A percentile compares a stretch with the other conserved stretches of the same genome.
These are phyloP conservation scores for Pyrgilauda ruficollis DNA, from an alignment of 2,113 vertebrate species.

Conservation along the genomic window DNA sequence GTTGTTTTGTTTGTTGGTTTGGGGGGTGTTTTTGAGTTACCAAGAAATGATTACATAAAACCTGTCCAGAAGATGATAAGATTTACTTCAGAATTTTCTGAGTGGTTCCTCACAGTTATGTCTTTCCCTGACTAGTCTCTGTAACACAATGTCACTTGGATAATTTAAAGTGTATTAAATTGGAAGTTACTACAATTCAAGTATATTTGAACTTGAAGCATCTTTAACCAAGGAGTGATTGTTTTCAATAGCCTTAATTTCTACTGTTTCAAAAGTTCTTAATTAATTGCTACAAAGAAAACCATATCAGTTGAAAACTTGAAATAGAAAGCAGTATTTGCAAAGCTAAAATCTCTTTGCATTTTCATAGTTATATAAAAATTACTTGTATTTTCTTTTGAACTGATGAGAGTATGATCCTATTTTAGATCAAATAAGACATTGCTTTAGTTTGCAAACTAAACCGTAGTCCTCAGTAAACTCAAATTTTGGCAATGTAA, in stretches of 20 bases:
- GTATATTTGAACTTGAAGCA: background rate
- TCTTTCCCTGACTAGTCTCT: background rate
- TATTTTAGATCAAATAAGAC: constrained; percentile 56
- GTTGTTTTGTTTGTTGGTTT: background rate
- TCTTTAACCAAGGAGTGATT: background rate
- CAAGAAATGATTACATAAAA: background rate
- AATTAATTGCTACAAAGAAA: background rate
- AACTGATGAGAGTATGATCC: background rate
- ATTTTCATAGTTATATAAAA: constrained; percentile 10
- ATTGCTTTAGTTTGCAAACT: constrained; percentile 9
- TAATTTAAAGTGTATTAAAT: background rate
- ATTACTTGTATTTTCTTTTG: background rate
- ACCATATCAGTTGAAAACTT: background rate
- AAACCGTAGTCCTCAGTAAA: background rate
- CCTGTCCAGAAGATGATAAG: background rate
- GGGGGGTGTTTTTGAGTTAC: background rate
- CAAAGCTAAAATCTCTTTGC: background rate
- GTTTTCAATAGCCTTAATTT: background rate
- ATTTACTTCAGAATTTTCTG: background rate
- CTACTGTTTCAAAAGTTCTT: background rate
- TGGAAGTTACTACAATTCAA: background rate
- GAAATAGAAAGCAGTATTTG: background rate
- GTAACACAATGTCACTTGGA: background rate
- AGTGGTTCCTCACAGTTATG: background rate
- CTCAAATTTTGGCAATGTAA: constrained; percentile 51